Base-by-base conservation (phyloP, 2,113 vertebrate species). In the Buteo buteo region DNA sequence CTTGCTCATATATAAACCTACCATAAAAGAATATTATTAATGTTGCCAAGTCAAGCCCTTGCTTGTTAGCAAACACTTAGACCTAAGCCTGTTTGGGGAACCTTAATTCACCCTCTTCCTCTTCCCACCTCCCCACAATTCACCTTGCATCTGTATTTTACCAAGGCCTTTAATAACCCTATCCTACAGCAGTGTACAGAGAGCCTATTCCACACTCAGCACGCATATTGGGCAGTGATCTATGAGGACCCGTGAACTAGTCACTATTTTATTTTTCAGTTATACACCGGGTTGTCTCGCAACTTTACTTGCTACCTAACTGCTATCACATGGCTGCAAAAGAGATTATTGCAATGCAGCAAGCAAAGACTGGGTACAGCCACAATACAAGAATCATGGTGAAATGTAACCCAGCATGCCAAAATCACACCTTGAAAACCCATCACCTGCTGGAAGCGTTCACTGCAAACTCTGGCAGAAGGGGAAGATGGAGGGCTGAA, bases 11-110 rank as follows among this genome's bases (percentile, higher is more conserved):
- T 62, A 88, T 95, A 95, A 94, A 70, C 49, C 58, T 54, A 87
- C 82, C 86, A 90, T 93, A 91, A 95, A 96, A 90, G 54, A 83
- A 59, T 82, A 58, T 95, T 97, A 94, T 96, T 97, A 94, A 84
- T 49, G 70, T 95, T 91, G 82, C 91, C 91, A 94, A 96, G 78
- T 81, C 47, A 88, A 95, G 64, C 9, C 2, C 50, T 91, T 40
- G 32, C 59, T 88, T 96, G 82, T 95, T 92, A 94, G 91, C 71
- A 94, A 96, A 93, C 76, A 92, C 67, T 91, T 93, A 90, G 84
- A 71, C 71, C 66, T 78, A 81, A 88, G 64, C n/a, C 47, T 90
- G 17, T 66, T 90, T 80, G 74, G 42, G 55, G 47, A 94, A 64
- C 45, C 52, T 94, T 94, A 96, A 92, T 80, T 95, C 71, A 93